Evolutionary conservation across 2,888 invertebrate species (phyloP), one percentile per base, ranked within the genome.

Genomic region (Mythimna pallens): DNA sequence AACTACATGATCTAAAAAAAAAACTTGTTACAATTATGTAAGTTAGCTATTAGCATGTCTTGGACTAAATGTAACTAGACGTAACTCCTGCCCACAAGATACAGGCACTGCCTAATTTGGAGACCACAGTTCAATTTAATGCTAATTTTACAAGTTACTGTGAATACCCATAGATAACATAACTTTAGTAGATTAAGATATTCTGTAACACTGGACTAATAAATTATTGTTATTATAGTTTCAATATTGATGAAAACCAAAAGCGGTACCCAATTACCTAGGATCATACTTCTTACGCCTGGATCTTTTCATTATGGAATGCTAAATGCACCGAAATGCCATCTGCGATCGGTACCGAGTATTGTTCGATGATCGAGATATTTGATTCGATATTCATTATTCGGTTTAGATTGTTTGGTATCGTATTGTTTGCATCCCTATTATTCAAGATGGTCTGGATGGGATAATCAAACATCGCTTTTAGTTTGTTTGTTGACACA

Each of bases 291-390:
- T 64, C 78, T 73, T 70, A 73, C 72, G 80, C 70, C 70, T 83
- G 83, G 82, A 69, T 72, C 82, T 80, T 87, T 87, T 85, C 83
- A 87, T 78, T 77, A 58, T 50, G 36, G 65, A 73, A 81, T 76
- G 67, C 76, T 77, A 81, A 83, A 83, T 78, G 73, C 72, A 65
- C 25, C 70, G 65, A 74, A 82, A 81, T 65, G 66, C 71, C 72
- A 65, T 65, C 58, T 64, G 64, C 70, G 52, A 66, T 74, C 73
- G 75, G 68, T 76, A 80, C 66, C 54, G 17, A 65, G 70, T 54
- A 81, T 84, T 85, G 83, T 82, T 82, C n/a, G 58, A 52, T 57
- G 63, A 70, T 65, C 70, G 70, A 68, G 76, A 65, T 73, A 81
- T 80, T 73, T 74, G 74, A 80, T 80, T 80, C 78, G 73, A 82